Evolutionary conservation across 2,888 invertebrate species (phyloP).

Genomic region (Phengaris arion): DNA sequence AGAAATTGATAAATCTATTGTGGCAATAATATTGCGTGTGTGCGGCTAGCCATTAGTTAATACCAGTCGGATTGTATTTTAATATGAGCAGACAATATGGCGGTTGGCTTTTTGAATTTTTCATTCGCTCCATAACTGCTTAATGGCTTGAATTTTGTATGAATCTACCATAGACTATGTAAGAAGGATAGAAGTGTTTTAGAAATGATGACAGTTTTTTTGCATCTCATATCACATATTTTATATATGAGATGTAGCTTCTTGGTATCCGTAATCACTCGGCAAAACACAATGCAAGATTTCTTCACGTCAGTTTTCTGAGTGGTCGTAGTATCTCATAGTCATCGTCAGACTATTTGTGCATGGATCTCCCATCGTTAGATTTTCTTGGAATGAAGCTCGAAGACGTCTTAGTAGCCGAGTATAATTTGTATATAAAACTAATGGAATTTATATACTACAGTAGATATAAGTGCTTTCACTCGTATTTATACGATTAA

Average conservation of each 20-base stretch:
- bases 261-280: too few species aligned
- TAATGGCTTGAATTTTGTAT: neutral
- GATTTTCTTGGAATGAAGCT: too few species aligned
- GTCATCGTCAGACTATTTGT: too few species aligned
- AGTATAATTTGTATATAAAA: neutral
- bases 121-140: neutral
- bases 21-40: too few species aligned
- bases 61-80: neutral
- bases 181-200: neutral
- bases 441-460: neutral
- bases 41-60: neutral
- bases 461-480: neutral
- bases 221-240: too few species aligned
- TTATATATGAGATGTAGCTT: too few species aligned
- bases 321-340: too few species aligned
- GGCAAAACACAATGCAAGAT: too few species aligned
- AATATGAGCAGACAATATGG: neutral
- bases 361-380: too few species aligned
- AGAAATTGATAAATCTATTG: too few species aligned
- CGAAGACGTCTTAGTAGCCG: neutral
- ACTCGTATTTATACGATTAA: neutral
- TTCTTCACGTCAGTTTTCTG: too few species aligned
- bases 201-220: too few species aligned
- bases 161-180: neutral
- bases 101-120: constrained; percentile 1